phyloP scores from a whole-genome alignment of 2,113 vertebrate species.

The Tupaia chinensis region DNA sequence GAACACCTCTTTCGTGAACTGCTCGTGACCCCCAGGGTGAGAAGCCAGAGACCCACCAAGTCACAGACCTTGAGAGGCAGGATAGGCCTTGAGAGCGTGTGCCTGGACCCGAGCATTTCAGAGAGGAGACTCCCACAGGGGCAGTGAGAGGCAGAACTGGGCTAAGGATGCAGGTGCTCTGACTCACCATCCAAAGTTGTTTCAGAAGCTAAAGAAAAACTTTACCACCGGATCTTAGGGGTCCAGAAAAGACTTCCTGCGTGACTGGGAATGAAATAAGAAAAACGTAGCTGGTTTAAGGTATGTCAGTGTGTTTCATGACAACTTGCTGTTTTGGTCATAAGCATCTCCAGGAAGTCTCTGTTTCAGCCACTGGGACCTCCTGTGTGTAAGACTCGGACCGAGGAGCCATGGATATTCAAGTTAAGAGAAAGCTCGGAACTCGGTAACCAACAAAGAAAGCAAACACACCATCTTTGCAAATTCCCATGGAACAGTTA shows the following conservation, averaged over 20 bases:
- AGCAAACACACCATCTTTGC: not conserved
- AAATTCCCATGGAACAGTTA: not conserved
- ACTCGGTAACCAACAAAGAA: not conserved
- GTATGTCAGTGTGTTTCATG: not conserved
- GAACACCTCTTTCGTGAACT: slow-evolving; percentile 21
- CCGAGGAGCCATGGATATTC: not conserved
- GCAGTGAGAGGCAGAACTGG: not conserved
- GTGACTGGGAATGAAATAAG: not conserved
- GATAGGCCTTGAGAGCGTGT: not conserved
- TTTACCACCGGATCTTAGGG: not conserved
- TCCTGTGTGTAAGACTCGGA: not conserved
- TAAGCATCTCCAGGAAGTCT: not conserved
- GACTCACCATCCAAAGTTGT: not conserved
- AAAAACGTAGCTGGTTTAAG: not conserved
- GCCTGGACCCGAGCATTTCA: not conserved
- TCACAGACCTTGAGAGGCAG: not conserved
- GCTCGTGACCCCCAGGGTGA: not conserved
- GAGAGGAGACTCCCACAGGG: not conserved
- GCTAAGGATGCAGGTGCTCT: not conserved
- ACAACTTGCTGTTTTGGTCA: not conserved
- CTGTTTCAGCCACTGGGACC: not conserved
- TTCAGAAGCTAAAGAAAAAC: not conserved
- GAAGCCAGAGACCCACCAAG: slow-evolving; percentile 11
- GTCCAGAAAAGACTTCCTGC: not conserved
- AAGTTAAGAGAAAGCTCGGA: not conserved